Conservation (phyloP, 2,797 vertebrate species). For the Octomys mimax region DNA sequence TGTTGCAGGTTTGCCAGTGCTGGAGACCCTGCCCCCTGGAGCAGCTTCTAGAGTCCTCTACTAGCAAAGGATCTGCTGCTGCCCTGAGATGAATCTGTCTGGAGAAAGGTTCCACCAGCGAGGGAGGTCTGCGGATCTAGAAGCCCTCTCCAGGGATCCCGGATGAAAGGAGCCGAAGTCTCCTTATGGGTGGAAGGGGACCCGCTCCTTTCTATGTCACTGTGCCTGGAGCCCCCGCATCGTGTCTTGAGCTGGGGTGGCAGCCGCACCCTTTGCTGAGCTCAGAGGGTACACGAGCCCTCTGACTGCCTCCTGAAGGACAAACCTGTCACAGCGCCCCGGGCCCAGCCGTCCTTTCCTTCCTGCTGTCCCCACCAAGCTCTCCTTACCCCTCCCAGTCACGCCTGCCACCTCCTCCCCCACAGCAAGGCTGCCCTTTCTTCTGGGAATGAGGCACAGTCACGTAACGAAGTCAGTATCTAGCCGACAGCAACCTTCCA, state of each 20-base stretch:
- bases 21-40: background rate
- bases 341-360: background rate
- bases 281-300: background rate
- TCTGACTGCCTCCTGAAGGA: background rate
- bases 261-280: background rate
- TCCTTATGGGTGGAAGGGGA: background rate
- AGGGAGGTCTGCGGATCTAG: background rate
- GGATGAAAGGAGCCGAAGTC: slow-evolving; percentile 39
- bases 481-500: background rate
- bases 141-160: background rate
- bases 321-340: background rate
- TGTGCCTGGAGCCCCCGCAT: background rate
- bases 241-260: background rate
- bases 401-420: background rate
- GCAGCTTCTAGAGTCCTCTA: background rate
- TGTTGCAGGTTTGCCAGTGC: background rate
- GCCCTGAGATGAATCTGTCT: slow-evolving; percentile 44
- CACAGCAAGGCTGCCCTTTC: background rate
- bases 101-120: slow-evolving; percentile 27
- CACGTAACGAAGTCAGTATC: background rate
- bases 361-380: background rate
- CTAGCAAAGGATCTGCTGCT: background rate
- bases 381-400: background rate
- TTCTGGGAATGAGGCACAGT: background rate
- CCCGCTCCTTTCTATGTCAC: background rate